A percentile compares a stretch with the other conserved stretches of the same genome.
Evolutionary conservation across 2,113 vertebrate species (phyloP).

Genomic region (Sapajus apella): DNA sequence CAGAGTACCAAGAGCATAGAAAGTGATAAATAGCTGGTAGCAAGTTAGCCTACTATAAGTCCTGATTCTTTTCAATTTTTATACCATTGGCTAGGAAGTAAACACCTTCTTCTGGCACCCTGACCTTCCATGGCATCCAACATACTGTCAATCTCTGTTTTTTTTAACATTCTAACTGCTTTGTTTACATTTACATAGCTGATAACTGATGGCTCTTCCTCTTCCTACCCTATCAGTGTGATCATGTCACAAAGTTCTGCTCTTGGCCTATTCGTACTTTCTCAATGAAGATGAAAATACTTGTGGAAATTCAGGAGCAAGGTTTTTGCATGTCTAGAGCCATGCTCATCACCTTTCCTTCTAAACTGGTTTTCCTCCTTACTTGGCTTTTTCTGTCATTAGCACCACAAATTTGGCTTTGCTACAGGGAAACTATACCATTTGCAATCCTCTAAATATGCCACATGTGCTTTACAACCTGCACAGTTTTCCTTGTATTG

Average conservation of each 20-base stretch:
- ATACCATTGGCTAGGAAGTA: neutral
- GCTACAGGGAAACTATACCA: neutral
- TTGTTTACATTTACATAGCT: neutral
- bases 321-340: neutral
- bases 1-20: neutral
- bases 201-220: neutral
- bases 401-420: neutral
- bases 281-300: conserved; percentile 14
- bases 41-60: neutral
- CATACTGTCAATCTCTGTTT: neutral
- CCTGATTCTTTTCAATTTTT: conserved; percentile 8
- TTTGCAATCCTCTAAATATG: neutral
- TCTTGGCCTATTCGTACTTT: neutral
- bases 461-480: neutral
- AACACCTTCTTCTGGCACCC: neutral
- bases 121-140: neutral
- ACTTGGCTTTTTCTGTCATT: neutral
- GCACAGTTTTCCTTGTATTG: neutral
- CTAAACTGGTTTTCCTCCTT: neutral
- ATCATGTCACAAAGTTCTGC: neutral
- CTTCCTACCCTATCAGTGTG: neutral
- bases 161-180: neutral
- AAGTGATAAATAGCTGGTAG: conserved; percentile 8
- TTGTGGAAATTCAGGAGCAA: neutral
- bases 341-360: neutral